These are phyloP conservation scores for Prionailurus viverrinus DNA, from an alignment of 2,113 vertebrate genomes.

Conservation along the genomic window DNA sequence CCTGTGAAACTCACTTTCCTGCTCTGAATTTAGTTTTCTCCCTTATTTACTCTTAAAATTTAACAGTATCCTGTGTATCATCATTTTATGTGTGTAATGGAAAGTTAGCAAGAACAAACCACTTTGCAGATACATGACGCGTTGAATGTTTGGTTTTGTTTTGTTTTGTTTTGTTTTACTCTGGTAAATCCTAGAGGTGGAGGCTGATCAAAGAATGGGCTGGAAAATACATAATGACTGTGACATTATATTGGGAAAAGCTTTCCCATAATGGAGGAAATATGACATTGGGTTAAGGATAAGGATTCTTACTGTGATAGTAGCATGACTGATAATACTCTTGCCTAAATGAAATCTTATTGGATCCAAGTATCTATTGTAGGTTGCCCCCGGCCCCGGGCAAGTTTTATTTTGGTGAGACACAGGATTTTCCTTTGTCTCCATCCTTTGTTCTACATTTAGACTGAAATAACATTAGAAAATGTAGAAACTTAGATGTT, in stretches of 20 bases:
- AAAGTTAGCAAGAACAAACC: neutral
- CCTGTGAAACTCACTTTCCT: neutral
- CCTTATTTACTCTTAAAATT: constrained; percentile 26
- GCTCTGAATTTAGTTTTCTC: constrained; percentile 5
- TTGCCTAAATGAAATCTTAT: neutral
- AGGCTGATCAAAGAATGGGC: neutral
- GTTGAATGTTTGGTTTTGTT: neutral
- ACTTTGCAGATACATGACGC: neutral
- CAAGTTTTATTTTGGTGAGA: neutral
- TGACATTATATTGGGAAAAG: neutral
- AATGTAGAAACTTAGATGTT: neutral
- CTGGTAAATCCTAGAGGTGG: neutral
- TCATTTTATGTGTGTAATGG: neutral
- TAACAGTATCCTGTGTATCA: neutral
- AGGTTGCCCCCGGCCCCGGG: neutral
- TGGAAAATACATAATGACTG: neutral
- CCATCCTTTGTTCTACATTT: neutral
- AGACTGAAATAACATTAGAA: neutral
- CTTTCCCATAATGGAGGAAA: neutral
- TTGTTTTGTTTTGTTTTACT: neutral
- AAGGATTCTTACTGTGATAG: neutral
- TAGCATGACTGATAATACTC: neutral
- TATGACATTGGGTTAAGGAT: neutral
- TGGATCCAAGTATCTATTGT: neutral
- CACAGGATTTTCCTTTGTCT: neutral